phyloP scores from a whole-genome alignment of 2,888 invertebrate genomes.

The Cephonodes hylas region DNA sequence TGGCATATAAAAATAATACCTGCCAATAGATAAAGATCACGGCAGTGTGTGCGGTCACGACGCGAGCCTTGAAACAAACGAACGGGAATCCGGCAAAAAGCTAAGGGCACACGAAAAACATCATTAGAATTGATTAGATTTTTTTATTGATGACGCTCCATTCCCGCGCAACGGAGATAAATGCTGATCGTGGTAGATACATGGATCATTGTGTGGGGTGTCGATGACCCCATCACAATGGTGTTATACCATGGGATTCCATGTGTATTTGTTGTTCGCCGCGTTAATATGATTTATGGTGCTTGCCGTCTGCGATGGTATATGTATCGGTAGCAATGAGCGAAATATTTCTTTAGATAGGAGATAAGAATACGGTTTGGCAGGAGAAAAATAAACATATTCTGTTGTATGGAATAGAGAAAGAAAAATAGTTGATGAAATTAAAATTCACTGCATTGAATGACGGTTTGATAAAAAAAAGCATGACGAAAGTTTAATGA shows the following conservation, averaged over 20 bases:
- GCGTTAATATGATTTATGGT: not conserved
- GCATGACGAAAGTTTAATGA: no score
- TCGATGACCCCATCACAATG: slow-evolving; percentile 24
- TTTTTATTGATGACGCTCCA: slow-evolving; percentile 36
- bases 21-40: not conserved
- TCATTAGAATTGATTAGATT: slow-evolving; percentile 60
- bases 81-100: slow-evolving; percentile 43
- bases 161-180: slow-evolving; percentile 44
- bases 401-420: no score
- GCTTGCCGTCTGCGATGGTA: not conserved
- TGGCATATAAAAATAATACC: not conserved
- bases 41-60: slow-evolving; percentile 27
- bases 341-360: not conserved
- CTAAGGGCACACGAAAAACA: slow-evolving; percentile 56
- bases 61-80: slow-evolving; percentile 38
- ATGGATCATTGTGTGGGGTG: slow-evolving; percentile 21
- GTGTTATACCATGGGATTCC: slow-evolving; percentile 15
- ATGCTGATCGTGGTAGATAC: slow-evolving; percentile 32
- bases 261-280: slow-evolving; percentile 1
- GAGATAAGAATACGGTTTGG: no score
- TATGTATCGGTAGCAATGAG: not conserved
- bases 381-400: no score
- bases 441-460: no score
- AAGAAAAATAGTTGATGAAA: no score
- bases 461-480: no score